Conservation (phyloP, 2,888 invertebrate genomes). For the Leptodirus hochenwartii region DNA sequence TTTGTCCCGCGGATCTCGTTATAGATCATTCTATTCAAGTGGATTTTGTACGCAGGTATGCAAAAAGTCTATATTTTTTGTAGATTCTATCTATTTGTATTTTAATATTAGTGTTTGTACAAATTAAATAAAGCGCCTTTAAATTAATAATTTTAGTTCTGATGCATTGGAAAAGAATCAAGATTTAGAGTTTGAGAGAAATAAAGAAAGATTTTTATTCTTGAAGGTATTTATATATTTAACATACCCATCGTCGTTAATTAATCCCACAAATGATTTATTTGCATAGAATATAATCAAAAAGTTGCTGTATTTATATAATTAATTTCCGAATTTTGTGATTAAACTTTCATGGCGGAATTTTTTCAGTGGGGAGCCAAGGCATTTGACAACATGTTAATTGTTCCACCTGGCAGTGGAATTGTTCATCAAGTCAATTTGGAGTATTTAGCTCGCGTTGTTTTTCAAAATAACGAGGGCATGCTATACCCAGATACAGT, state of each 20-base stretch:
- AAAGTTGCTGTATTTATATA: slow-evolving; percentile 5
- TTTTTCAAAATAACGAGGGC: slow-evolving; percentile 43
- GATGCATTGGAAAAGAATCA: slow-evolving; percentile 86
- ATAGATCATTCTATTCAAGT: slow-evolving; percentile 98
- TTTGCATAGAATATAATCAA: slow-evolving; percentile 6
- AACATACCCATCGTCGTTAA: slow-evolving; percentile 1
- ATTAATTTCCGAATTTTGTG: slow-evolving; percentile 4
- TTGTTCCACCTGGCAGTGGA: slow-evolving; percentile 95
- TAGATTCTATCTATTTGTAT: slow-evolving; percentile 8
- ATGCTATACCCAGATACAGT: slow-evolving; percentile 58
- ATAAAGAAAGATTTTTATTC: slow-evolving; percentile 89
- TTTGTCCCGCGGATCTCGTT: slow-evolving; percentile 93
- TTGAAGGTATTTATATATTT: slow-evolving; percentile 49
- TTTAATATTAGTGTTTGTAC: slow-evolving; percentile 2
- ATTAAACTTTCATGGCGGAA: not conserved
- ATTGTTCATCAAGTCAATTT: slow-evolving; percentile 98
- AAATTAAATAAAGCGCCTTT: not conserved
- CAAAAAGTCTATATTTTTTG: slow-evolving; percentile 16
- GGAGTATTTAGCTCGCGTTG: slow-evolving; percentile 82
- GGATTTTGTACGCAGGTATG: slow-evolving; percentile 71
- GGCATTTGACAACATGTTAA: slow-evolving; percentile 88
- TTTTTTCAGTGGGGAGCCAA: slow-evolving; percentile 81
- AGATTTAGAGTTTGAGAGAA: slow-evolving; percentile 85
- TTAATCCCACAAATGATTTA: not conserved
- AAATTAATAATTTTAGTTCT: slow-evolving; percentile 44